These are phyloP conservation scores for Pachypanchax playfairii DNA, from an alignment of 2,113 vertebrate genomes.

Conservation along the genomic window DNA sequence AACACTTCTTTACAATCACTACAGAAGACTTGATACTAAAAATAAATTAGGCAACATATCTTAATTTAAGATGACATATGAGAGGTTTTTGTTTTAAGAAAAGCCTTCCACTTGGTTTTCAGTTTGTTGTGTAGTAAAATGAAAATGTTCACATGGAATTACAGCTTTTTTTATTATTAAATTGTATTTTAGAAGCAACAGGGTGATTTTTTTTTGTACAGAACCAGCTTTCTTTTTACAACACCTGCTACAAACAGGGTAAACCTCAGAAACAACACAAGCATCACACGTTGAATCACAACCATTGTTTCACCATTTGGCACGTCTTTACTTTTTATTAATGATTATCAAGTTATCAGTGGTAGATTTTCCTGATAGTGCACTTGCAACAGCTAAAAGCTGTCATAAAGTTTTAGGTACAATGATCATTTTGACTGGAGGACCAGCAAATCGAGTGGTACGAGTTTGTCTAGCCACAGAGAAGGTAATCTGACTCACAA, in stretches of 20 bases:
- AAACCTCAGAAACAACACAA: constrained; percentile 12
- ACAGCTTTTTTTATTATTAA: too few species aligned
- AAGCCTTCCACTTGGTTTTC: too few species aligned
- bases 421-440: not conserved
- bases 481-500: not conserved
- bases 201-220: constrained; percentile 10
- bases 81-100: too few species aligned
- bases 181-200: constrained; percentile 11
- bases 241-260: not conserved
- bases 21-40: too few species aligned
- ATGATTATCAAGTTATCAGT: constrained; percentile 27
- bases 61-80: too few species aligned
- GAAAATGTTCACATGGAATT: too few species aligned
- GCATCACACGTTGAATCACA: constrained; percentile 29
- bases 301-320: constrained; percentile 45
- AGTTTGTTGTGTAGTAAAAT: too few species aligned
- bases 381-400: not conserved
- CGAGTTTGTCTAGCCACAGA: not conserved
- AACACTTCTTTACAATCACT: too few species aligned
- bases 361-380: constrained; percentile 6
- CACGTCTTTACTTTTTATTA: constrained; percentile 23
- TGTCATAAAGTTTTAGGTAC: not conserved
- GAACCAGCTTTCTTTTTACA: not conserved
- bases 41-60: too few species aligned
- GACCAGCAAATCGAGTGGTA: not conserved